Conservation (phyloP, 2,888 invertebrate species). For the Amiota communis region DNA sequence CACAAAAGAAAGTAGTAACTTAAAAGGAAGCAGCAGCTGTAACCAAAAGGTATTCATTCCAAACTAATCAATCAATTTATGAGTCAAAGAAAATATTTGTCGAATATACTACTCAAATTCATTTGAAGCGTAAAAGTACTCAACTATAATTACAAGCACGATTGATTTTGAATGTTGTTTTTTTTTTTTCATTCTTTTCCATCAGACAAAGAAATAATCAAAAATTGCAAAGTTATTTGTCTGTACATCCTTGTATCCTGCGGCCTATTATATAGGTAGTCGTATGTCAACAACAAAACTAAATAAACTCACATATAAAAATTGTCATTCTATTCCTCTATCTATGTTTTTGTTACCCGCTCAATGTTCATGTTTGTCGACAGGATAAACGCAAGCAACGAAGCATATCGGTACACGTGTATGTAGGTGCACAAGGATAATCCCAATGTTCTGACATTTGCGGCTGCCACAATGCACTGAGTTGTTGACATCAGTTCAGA, state of each 20-base stretch:
- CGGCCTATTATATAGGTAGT: too few species aligned
- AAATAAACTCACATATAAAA: neutral
- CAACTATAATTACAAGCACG: constrained; percentile 61
- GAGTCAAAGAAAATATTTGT: neutral
- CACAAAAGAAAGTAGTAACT: neutral
- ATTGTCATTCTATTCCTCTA: constrained; percentile 20
- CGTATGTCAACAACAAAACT: constrained; percentile 17
- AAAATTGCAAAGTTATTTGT: constrained; percentile 12
- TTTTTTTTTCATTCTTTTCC: constrained; percentile 23
- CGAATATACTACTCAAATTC: neutral
- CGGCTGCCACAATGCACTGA: constrained; percentile 31
- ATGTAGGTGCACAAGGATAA: constrained; percentile 52
- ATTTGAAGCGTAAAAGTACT: constrained; percentile 12
- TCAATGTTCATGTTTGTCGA: neutral
- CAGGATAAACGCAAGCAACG: constrained; percentile 30
- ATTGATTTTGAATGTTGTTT: constrained; percentile 54
- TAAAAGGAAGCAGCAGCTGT: neutral
- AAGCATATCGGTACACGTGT: constrained; percentile 36
- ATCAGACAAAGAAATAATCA: neutral
- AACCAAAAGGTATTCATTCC: neutral
- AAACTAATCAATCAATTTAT: neutral
- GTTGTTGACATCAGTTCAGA: constrained; percentile 63
- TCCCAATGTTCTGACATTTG: constrained; percentile 50
- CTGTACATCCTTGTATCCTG: neutral
- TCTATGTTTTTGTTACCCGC: constrained; percentile 16